A percentile compares a stretch with the other conserved stretches of the same genome.
Evolutionary conservation across 2,797 vertebrate genomes (phyloP).

Genomic region (Chrysocyon brachyurus): DNA sequence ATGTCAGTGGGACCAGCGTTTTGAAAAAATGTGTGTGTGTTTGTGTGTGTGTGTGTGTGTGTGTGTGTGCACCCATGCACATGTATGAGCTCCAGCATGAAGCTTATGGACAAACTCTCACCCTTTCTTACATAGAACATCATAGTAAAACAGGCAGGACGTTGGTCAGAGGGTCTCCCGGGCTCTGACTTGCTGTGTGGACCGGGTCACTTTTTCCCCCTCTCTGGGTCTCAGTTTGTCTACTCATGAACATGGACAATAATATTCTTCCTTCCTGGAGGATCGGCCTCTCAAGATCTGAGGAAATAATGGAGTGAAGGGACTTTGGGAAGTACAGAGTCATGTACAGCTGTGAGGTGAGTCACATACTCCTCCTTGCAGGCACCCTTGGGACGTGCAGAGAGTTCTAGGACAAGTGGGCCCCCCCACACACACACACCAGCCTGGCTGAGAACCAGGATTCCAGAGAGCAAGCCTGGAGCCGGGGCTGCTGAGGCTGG

Average conservation of each 20-base stretch:
- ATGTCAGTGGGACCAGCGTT: background rate
- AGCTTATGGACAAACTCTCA: background rate
- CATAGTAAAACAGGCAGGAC: background rate
- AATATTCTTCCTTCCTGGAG: background rate
- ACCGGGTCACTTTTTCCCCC: background rate
- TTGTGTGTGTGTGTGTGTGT: background rate
- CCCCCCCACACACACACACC: no score
- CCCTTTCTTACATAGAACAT: background rate
- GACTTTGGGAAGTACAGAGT: background rate
- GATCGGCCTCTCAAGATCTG: background rate
- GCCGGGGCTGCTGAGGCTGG: background rate
- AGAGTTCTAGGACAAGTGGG: background rate
- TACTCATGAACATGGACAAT: background rate
- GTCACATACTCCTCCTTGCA: background rate
- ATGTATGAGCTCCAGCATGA: background rate
- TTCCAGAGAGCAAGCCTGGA: background rate
- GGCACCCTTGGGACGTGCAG: background rate
- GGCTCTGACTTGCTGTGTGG: background rate
- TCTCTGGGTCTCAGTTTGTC: background rate
- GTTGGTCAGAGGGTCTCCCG: background rate
- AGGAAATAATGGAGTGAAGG: background rate
- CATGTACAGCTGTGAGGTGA: background rate
- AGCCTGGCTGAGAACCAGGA: background rate
- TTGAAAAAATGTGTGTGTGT: background rate
- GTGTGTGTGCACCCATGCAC: accelerated